Conservation (phyloP, 2,113 vertebrate species). For the zebrafish (Danio rerio) region DNA sequence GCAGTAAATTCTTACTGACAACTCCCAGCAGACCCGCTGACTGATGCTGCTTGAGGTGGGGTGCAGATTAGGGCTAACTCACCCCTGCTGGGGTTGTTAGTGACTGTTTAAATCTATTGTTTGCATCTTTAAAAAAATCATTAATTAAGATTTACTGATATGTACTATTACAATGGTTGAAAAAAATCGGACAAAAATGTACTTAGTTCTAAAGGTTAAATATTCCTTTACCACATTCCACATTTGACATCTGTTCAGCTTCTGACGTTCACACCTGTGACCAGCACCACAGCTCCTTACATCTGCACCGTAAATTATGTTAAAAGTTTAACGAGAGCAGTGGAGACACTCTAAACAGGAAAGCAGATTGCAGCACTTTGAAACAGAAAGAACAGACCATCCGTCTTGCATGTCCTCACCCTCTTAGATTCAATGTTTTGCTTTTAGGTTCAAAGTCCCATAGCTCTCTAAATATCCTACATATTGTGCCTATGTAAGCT, state of each 20-base stretch:
- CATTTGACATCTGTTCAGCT: constrained; percentile 39
- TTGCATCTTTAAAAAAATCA: constrained; percentile 8
- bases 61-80: constrained; percentile 12
- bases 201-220: neutral
- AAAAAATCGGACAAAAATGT: neutral
- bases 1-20: constrained; percentile 32
- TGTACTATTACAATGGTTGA: no score
- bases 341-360: neutral
- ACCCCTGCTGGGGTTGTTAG: neutral
- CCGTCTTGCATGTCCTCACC: neutral
- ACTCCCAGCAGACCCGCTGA: constrained; percentile 20
- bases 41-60: neutral
- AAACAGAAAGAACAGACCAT: constrained; percentile 6
- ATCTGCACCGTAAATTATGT: constrained; percentile 8
- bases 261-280: constrained; percentile 41
- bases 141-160: neutral
- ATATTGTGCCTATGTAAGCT: neutral
- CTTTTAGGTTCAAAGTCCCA: neutral
- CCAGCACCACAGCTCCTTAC: neutral
- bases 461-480: neutral
- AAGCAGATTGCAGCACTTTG: neutral
- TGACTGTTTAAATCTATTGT: neutral
- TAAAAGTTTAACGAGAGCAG: constrained; percentile 29
- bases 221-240: neutral
- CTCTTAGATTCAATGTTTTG: neutral